Evolutionary conservation across 2,797 vertebrate genomes (phyloP), one percentile per base, ranked within the genome.

Genomic region (Anniella stebbinsi): DNA sequence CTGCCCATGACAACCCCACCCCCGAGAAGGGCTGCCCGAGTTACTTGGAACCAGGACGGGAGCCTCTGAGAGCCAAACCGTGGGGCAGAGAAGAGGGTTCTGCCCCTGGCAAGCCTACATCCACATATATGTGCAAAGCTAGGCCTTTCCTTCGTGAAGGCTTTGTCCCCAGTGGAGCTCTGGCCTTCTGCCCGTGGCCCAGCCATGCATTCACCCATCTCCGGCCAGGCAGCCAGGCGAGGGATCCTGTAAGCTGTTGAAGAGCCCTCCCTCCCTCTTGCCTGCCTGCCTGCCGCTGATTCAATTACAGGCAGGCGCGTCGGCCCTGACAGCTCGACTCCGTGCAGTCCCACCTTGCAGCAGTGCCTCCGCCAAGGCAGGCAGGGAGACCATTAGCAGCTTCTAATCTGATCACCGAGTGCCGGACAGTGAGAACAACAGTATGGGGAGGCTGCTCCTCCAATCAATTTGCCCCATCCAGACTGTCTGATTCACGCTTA

Each of bases 341-440:
- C 33, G 89, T 83, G 0, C 54, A 84, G 90, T 45, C 66, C 15
- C 0, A 57, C 36, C 86, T 88, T 3, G 73, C 86, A 63, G 2
- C 28, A 84, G 82, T 0, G 51, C 84, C 70, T 18, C 38, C 15
- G 54, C 3, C 11, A n/a, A 76, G 41, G 28, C 80, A 23, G 93
- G 84, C 60, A 90, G 60, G 87, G 90, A 92, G 91, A 80, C 57
- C 84, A 92, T 63, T 93, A 23, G 89, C 89, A 90, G 90, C 91
- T 91, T 87, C 67, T 95, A 95, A 95, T 96, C 96, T 93, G 93
- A 94, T 95, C 94, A 94, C 54, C 87, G 82, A 91, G 67, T 87
- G 0, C 18, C 67, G 41, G 93, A 72, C 12, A 1, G 70, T 23
- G 86, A 83, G 93, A 86, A 21, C 86, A 91, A 92, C 66, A 7